These are phyloP conservation scores for Lasius platythorax DNA, from an alignment of 2,888 invertebrate genomes.

Conservation along the genomic window DNA sequence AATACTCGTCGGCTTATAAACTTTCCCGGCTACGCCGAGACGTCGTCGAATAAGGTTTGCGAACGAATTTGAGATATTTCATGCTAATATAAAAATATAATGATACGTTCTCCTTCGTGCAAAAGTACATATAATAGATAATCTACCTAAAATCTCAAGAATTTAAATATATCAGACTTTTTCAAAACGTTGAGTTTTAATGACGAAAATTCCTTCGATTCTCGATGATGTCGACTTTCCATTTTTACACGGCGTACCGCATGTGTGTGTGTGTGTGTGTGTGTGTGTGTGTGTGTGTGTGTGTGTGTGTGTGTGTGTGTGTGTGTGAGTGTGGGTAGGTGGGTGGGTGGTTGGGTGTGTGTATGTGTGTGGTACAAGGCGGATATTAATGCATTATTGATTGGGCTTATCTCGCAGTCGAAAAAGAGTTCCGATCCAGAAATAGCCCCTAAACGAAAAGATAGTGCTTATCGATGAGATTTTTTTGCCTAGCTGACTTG, in stretches of 20 bases:
- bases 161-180: background rate
- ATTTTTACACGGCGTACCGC: constrained; percentile 19
- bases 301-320: too few relatives aligned
- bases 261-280: background rate
- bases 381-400: constrained; percentile 37
- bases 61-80: constrained; percentile 1
- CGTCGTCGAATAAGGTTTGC: constrained; percentile 42
- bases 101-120: background rate
- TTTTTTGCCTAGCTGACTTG: constrained; percentile 13
- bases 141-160: background rate
- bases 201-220: background rate
- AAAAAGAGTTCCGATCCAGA: constrained; percentile 21
- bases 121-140: background rate
- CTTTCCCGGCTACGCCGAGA: constrained; percentile 61
- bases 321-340: too few relatives aligned
- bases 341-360: too few relatives aligned
- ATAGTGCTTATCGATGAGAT: constrained; percentile 27
- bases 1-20: constrained; percentile 79
- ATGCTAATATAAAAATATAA: background rate
- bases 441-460: constrained; percentile 7
- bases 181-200: background rate
- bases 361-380: background rate
- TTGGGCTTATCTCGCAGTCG: constrained; percentile 19
- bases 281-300: too few relatives aligned
- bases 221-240: background rate